phyloP scores from a whole-genome alignment of 2,113 vertebrate genomes.

The Pristiophorus japonicus region DNA sequence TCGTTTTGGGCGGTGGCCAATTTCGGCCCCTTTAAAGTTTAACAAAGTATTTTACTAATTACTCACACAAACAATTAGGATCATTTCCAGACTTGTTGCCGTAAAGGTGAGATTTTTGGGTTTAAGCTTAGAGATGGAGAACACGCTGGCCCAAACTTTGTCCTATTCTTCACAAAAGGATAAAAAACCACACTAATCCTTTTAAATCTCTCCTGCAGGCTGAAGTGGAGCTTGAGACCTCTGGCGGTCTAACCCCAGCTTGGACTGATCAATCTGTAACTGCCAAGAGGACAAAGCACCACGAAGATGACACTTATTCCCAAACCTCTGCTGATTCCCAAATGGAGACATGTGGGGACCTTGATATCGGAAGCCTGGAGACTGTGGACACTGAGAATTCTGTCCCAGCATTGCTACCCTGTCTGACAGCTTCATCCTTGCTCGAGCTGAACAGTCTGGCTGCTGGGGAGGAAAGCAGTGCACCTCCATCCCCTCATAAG shows the following conservation, averaged over 20 bases:
- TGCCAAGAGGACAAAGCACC: background rate
- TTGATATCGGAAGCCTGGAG: background rate
- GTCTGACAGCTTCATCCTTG: background rate
- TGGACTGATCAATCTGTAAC: background rate
- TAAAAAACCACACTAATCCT: background rate
- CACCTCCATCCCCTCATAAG: background rate
- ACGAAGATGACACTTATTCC: background rate
- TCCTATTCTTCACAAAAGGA: background rate
- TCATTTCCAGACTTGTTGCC: background rate
- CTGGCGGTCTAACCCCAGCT: background rate
- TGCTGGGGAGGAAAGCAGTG: background rate
- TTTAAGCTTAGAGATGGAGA: background rate
- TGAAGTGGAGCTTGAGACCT: background rate
- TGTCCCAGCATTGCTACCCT: background rate
- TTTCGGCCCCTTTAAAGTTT: background rate
- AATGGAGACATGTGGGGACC: background rate
- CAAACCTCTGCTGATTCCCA: background rate
- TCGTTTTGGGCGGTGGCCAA: no score
- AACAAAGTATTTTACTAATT: background rate
- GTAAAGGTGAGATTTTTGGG: background rate
- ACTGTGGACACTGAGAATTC: background rate
- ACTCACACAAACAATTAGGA: background rate
- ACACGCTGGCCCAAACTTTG: background rate
- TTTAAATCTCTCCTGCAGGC: background rate
- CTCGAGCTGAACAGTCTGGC: background rate